Base-by-base conservation (phyloP, 2,113 vertebrate genomes). In the Petroica traversi region DNA sequence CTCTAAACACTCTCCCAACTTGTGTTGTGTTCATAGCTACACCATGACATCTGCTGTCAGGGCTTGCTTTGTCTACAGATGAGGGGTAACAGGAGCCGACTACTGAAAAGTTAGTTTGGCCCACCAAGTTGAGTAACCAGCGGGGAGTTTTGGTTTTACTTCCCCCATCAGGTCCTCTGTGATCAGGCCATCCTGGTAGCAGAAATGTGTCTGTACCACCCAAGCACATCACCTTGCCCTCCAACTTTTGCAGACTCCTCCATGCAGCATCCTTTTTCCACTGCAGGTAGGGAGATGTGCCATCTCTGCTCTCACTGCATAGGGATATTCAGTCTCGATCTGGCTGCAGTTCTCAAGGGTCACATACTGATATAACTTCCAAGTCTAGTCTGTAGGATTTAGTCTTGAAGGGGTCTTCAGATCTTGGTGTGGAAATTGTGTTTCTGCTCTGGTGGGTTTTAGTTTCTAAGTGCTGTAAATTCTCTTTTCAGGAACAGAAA, bases 401-500 rank as follows among this genome's bases (percentile, higher is more conserved):
- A 59, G 64, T 82, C 74, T 72, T 55, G 14, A 82, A 75, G 22
- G 26, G 14, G 7, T 40, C 10, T 79, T 90, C 72, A 38, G 63
- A 57, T 91, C 68, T 83, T 45, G 58, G 13, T 49, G 38, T 90
- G 40, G 67, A 79, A 92, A 68, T 19, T 57, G 36, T 79, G 28
- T 68, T 78, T 93, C 58, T 90, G 67, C n/a, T 84, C 45, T 1
- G 1, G 12, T 74, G 46, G 13, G 29, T 71, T 85, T 72, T 45
- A 18, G 33, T 75, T 93, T 78, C n/a, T 67, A 49, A 88, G 49
- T 26, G 54, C 40, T 33, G 31, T 55, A 59, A 41, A 77, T 81
- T 94, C 85, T 86, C 34, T 88, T 93, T 87, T 69, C 85, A 93
- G 92, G 77, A 93, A 28, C 52, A 63, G 43, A 87, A 91, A n/a